Base-by-base conservation (phyloP, 1,140 invertebrate genomes). In the Drosophila carrolli region DNA sequence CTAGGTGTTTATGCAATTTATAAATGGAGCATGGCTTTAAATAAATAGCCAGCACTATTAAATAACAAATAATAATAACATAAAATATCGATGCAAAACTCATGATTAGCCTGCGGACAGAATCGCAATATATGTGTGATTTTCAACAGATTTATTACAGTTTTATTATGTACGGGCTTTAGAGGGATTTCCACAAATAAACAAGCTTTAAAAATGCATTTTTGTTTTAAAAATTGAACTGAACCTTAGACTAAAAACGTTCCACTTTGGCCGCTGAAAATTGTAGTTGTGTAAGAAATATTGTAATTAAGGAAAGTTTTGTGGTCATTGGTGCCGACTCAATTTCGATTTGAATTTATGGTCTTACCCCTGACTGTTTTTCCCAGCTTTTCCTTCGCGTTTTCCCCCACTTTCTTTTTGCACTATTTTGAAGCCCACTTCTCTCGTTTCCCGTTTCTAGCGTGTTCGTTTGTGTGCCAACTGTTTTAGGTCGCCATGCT, bases 401-500 rank as follows among this genome's bases (percentile, higher is more conserved):
- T 13, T 11, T 35, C 19, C 54, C 54, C 11, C 11, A 7, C 10
- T 27, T 14, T 10, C 16, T 11, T 23, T 38, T 51, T 44, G 27
- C 11, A 11, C 14, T 43, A 11, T 47, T 27, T 48, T 44, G 56
- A 40, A 54, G 57, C 29, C 37, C 46, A 32, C 16, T 48, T n/a
- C 19, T 1, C 41, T 19, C n/a, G 10, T 14, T 48, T 38, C 40
- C 16, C 27, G 13, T 7, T 44, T 35, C 35, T 40, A 27, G 41
- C 23, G 19, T 71, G 65, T 57, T 66, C 37, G 65, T 71, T 57
- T 71, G 63, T 70, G 67, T 70, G 67, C 43, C 65, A 71, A 70
- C 63, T 71, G 66, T 71, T 71, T 71, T 71, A 71, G 68, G 68
- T 71, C 68, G 68, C 65, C 67, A 47, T 70, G 67, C 67, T 71